Evolutionary conservation across 2,797 vertebrate species (phyloP), one percentile per base, ranked within the genome.

Genomic region (Leptoclinus maculatus): DNA sequence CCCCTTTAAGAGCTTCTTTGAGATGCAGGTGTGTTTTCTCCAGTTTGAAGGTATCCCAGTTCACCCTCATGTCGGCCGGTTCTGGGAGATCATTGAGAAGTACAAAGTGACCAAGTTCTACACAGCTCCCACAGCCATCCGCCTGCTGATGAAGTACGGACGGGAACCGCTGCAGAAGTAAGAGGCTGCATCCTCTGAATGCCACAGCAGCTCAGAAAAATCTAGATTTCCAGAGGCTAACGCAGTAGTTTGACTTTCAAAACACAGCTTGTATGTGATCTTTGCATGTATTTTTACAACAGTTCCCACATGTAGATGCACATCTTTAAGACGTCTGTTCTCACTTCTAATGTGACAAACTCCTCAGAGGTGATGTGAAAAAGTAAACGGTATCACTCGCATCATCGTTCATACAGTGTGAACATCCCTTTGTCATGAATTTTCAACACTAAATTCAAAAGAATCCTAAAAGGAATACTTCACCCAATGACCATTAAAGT

Each of bases 141-240:
- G 95, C 57, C 90, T 96, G 83, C 90, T 96, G 73, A 96, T 96
- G 95, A 96, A 95, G 90, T 95, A 95, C 7, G 95, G 95, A 14
- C 86, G 10, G 0, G 94, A 96, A 14, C 94, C 95, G 0, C 82
- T 95, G 76, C 90, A 93, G 74, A 93, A 92, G 95, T 96, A 74
- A 89, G 93, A 76, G 27, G 6, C 21, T 7, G 23, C 32, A 3
- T 60, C 74, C 8, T 32, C 66, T 36, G n/a, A 62, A n/a, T 53
- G 41, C 43, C 68, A 45, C 7, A 57, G 53, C 76, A 34, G 36
- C 27, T 60, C 25, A 66, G 36, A 57, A 13, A 63, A 19, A 59
- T 19, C 9, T 21, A 5, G 36, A 25, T 69, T 34, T 25, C 13
- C 39, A 58, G 29, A 53, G 51, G 49, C 54, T 41, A 1, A 41